Evolutionary conservation across 2,888 invertebrate species (phyloP), one percentile per base, ranked within the genome.

Genomic region (Ophioninae sp.): DNA sequence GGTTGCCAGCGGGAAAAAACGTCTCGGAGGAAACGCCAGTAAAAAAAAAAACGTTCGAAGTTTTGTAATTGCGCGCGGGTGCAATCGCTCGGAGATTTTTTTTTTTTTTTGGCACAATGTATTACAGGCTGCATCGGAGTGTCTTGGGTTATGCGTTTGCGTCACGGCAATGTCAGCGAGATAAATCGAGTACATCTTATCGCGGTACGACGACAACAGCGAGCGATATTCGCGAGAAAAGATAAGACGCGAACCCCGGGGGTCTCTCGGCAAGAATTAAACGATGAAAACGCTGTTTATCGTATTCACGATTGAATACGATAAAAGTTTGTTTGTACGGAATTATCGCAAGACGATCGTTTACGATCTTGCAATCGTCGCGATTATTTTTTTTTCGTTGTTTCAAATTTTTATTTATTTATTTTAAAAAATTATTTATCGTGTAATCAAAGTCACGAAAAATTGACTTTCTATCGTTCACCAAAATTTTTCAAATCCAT

Each of bases 221-320:
- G 68, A 8, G 44, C 44, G 13, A 44, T 13, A 44, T 44, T 68
- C n/a, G 70, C 20, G n/a, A 57, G 20, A 30, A 30, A 50, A 50
- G 41, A 56, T 56, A 67, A 85, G 83, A 81, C 84, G 87, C 87
- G 88, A 89, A 65, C 39, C 56, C 86, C 75, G 75, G 82, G 82
- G 83, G 84, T 82, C 44, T 68, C 68, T 68, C 7, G 23, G 7
- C 30, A 50, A 44, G 67, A 67, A 44, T 39, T 44, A 44, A 68
- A 68, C 44, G 44, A 44, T 23, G 44, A 68, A 68, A 64, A 68
- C 41, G 21, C 17, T 41, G 13, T 13, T 67, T 50, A 44, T 68
- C 68, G 6, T 21, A 21, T 7, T 6, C 21, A 17, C 10, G 44
- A 44, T 44, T 50, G 23, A 50, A 68, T 68, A 68, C 6, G 68